Conservation (phyloP, 1,140 invertebrate species). For the Zaprionus ghesquierei region DNA sequence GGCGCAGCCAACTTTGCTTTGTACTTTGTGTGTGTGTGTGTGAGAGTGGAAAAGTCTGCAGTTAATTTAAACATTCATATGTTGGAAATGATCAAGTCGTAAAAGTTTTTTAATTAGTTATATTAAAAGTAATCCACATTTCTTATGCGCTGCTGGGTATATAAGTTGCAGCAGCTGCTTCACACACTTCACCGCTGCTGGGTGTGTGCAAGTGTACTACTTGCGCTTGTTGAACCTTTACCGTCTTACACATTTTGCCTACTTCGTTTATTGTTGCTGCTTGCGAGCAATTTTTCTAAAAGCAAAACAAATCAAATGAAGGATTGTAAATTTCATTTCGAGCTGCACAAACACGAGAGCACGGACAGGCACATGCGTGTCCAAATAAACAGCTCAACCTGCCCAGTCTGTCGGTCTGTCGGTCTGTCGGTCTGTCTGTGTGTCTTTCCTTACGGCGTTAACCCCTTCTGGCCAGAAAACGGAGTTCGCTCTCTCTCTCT, state of each 20-base stretch:
- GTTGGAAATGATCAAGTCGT: not conserved
- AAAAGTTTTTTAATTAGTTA: not conserved
- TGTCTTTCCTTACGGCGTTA: not conserved
- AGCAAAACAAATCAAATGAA: slow-evolving; percentile 27
- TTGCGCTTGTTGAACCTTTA: not conserved
- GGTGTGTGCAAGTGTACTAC: not conserved
- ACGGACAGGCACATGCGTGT: not conserved
- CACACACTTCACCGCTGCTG: not conserved
- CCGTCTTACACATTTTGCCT: not conserved
- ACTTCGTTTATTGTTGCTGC: not conserved
- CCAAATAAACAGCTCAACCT: slow-evolving; percentile 1
- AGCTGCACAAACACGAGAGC: not conserved
- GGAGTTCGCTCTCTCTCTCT: no score
- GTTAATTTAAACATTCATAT: not conserved
- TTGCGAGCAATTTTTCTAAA: slow-evolving; percentile 12
- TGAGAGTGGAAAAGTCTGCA: not conserved
- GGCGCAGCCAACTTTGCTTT: not conserved
- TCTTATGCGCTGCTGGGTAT: not conserved
- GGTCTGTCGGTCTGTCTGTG: not conserved
- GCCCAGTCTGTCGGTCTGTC: not conserved
- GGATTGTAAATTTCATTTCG: slow-evolving; percentile 8
- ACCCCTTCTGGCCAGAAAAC: not conserved
- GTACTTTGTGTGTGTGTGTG: not conserved
- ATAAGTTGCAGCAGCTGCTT: not conserved
- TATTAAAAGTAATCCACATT: not conserved